Evolutionary conservation across 2,888 invertebrate genomes (phyloP).

Genomic region (Melanchra persicariae): DNA sequence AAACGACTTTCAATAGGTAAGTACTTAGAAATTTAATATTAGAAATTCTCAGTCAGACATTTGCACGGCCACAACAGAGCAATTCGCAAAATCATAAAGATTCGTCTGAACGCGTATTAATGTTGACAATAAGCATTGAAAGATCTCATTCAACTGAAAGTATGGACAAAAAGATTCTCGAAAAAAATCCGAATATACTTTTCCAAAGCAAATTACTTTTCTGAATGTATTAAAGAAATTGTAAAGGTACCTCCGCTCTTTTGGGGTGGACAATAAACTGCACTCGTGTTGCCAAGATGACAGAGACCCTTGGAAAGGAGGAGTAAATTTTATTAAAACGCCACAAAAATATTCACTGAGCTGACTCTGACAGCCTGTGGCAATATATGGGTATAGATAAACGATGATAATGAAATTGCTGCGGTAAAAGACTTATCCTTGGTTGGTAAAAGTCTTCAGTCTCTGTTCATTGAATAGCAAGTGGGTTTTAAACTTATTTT

Average conservation of each 20-base stretch:
- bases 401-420: constrained; percentile 46
- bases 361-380: constrained; percentile 68
- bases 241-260: constrained; percentile 54
- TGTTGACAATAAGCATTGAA: constrained; percentile 60
- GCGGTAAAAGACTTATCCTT: constrained; percentile 20
- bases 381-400: constrained; percentile 62
- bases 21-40: constrained; percentile 29
- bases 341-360: constrained; percentile 74
- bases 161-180: constrained; percentile 52
- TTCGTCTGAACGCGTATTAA: constrained; percentile 42
- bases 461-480: constrained; percentile 2
- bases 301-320: constrained; percentile 66
- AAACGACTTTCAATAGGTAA: constrained; percentile 20
- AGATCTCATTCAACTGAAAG: constrained; percentile 50
- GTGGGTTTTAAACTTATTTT: neutral
- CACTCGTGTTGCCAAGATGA: constrained; percentile 73
- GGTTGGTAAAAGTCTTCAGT: constrained; percentile 1
- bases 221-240: constrained; percentile 64
- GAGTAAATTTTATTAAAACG: constrained; percentile 81
- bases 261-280: constrained; percentile 75
- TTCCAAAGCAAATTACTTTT: constrained; percentile 62
- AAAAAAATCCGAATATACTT: constrained; percentile 49
- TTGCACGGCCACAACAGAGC: constrained; percentile 6
- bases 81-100: constrained; percentile 41
- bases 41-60: constrained; percentile 16